Percentiles rank a stretch among this genome's conserved stretches.
These are phyloP conservation scores for Centropus unirufus DNA, from an alignment of 2,113 vertebrate species.

Conservation along the genomic window DNA sequence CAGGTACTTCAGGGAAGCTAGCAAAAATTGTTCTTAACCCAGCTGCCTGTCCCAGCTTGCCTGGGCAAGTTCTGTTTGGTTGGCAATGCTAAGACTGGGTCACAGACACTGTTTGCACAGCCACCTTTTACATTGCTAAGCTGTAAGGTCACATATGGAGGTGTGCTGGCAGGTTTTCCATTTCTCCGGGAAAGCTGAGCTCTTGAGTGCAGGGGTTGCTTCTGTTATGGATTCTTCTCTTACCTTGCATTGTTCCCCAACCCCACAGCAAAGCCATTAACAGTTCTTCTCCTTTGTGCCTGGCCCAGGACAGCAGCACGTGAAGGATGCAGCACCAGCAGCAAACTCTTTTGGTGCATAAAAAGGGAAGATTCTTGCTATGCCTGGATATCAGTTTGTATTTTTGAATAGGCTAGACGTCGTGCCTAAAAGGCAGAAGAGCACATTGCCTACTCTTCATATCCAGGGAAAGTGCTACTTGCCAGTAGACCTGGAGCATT, in stretches of 20 bases:
- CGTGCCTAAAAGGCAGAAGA: neutral
- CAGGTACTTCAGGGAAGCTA: neutral
- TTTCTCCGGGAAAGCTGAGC: neutral
- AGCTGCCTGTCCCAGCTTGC: neutral
- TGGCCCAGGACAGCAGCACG: neutral
- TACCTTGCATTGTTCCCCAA: fast-evolving
- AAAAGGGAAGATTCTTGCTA: neutral
- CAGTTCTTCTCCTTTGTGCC: neutral
- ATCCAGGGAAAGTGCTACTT: neutral
- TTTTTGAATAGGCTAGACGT: neutral
- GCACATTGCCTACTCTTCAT: neutral
- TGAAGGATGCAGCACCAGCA: neutral
- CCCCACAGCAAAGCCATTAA: neutral
- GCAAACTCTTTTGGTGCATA: neutral
- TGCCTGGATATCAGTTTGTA: neutral
- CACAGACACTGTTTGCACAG: neutral
- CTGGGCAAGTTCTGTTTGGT: neutral
- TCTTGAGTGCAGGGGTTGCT: neutral
- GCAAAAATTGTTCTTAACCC: neutral
- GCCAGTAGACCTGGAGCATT: neutral
- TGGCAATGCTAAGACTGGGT: neutral
- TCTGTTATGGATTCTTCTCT: neutral
- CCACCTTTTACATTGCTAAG: neutral
- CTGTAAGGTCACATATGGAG: neutral
- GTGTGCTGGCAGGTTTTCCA: neutral